These are phyloP conservation scores for Marmota monax DNA, from an alignment of 2,113 vertebrate genomes.

Conservation along the genomic window DNA sequence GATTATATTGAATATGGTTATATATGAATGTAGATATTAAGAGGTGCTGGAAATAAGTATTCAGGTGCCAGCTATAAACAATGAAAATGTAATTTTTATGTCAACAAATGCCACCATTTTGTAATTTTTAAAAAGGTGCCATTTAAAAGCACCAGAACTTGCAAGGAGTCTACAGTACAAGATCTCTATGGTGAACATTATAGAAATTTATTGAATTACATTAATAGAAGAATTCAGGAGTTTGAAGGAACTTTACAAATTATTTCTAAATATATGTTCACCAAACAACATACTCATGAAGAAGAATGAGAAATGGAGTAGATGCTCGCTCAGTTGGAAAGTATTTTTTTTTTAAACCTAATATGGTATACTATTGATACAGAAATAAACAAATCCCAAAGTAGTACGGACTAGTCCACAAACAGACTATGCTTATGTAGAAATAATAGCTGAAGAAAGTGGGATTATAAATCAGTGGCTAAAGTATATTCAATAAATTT, in stretches of 20 bases:
- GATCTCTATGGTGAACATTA: neutral
- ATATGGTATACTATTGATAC: neutral
- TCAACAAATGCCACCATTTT: too few species aligned
- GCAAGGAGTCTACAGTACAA: neutral
- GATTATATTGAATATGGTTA: neutral
- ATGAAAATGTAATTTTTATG: neutral
- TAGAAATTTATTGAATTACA: neutral
- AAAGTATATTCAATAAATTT: neutral
- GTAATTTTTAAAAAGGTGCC: slow-evolving; percentile 1
- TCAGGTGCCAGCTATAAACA: neutral
- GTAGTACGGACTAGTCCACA: neutral
- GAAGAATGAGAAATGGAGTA: neutral
- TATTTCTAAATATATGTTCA: neutral
- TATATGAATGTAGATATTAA: neutral
- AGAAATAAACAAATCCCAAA: neutral
- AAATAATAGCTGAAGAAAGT: neutral
- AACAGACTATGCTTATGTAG: neutral
- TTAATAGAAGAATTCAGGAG: neutral
- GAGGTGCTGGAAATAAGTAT: slow-evolving; percentile 15
- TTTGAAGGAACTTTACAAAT: neutral
- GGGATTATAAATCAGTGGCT: neutral
- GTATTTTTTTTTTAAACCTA: neutral
- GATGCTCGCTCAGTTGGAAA: neutral
- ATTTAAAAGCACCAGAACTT: neutral
- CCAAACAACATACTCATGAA: neutral